A percentile compares a stretch with the other conserved stretches of the same genome.
Evolutionary conservation across 2,888 invertebrate species (phyloP).

Genomic region (Ectemnius continuus): DNA sequence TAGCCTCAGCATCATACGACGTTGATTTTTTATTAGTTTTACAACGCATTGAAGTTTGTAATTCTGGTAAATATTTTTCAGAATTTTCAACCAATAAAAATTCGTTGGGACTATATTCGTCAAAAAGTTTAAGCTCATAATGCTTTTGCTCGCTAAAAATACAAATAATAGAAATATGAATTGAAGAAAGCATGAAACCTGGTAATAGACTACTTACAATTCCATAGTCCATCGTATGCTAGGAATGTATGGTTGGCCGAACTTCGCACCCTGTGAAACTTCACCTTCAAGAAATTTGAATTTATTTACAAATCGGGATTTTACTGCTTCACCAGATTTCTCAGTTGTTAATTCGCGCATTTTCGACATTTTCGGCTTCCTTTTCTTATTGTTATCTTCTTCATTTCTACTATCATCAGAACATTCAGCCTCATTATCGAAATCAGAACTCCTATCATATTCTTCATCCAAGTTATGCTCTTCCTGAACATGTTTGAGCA

Average conservation of each 20-base stretch:
- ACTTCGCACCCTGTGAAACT: constrained; percentile 8
- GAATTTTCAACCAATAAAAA: constrained; percentile 75
- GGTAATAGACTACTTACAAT: constrained; percentile 65
- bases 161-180: constrained; percentile 1
- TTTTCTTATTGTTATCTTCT: constrained; percentile 3
- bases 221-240: constrained; percentile 71
- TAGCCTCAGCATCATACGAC: constrained; percentile 54
- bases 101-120: constrained; percentile 74
- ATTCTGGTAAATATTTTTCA: constrained; percentile 79
- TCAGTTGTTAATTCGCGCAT: not conserved
- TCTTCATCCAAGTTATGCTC: constrained; percentile 59
- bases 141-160: constrained; percentile 64
- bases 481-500: constrained; percentile 65
- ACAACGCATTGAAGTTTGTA: constrained; percentile 79
- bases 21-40: constrained; percentile 37
- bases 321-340: constrained; percentile 13
- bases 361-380: constrained; percentile 1
- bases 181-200: constrained; percentile 3
- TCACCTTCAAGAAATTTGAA: constrained; percentile 31
- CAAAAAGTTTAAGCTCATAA: constrained; percentile 75
- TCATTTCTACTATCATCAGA: constrained; percentile 48
- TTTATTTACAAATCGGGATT: constrained; percentile 3
- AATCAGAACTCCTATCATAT: constrained; percentile 40
- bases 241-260: constrained; percentile 46
- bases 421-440: constrained; percentile 36